Evolutionary conservation across 2,113 vertebrate species (phyloP), one percentile per base, ranked within the genome.

Genomic region (Merops nubicus): DNA sequence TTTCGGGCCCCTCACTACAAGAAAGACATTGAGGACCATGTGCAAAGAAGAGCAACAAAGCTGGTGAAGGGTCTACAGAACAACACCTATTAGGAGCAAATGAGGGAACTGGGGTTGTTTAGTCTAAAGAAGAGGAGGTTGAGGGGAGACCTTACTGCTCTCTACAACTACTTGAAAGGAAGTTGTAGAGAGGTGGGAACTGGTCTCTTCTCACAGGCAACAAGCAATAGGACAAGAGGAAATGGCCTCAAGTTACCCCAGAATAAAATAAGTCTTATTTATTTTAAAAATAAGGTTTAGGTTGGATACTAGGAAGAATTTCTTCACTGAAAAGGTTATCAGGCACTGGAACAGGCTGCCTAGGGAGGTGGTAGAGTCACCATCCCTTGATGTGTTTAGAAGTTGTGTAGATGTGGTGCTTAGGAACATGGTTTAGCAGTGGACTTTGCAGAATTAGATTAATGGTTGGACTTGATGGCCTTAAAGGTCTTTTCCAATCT

Each of bases 121-220:
- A 73, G 13, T 0, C 17, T n/a, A n/a, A n/a, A n/a, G n/a, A n/a
- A n/a, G n/a, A n/a, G n/a, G n/a, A n/a, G n/a, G n/a, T n/a, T 28
- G 14, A 56, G 22, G n/a, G 59, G 47, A 64, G 60, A n/a, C 50
- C 5, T 38, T n/a, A 34, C 12, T 0, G 0, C 11, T 47, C 57
- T 40, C 50, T 65, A 12, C 60, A 48, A 3, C 17, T 29, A 12
- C 34, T 23, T 34, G 51, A 42, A 50, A 42, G 51, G 34, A 59
- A 29, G 31, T 0, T 33, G 40, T 28, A 51, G 42, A 0, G 1
- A 47, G 45, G 45, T 18, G 45, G 45, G 19, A 18, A 18, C 15
- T 18, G 3, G 34, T 25, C 20, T 42, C 23, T 67, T 57, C 10
- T 86, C 25, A 10, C 43, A 33, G 21, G 53, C 11, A 31, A 13